phyloP scores from a whole-genome alignment of 2,797 vertebrate species.

The Takifugu rubripes region DNA sequence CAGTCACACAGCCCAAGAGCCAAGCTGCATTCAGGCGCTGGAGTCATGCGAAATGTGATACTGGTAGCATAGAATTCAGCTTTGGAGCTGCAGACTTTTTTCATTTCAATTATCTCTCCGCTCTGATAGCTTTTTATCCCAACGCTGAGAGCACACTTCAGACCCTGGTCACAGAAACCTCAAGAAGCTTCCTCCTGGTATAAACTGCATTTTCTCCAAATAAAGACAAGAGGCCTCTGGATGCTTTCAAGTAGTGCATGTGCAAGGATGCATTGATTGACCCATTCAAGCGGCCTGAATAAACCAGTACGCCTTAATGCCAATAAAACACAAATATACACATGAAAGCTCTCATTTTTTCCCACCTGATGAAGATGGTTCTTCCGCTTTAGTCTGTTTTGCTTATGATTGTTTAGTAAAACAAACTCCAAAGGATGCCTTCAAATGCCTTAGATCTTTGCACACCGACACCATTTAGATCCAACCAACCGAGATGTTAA shows the following conservation, averaged over 20 bases:
- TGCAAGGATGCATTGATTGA: constrained; percentile 70
- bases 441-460: too few species aligned
- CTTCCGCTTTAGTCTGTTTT: too few species aligned
- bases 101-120: constrained; percentile 49
- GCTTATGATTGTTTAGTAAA: too few species aligned
- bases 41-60: constrained; percentile 63
- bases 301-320: constrained; percentile 46
- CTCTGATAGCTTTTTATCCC: constrained; percentile 52
- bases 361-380: too few species aligned
- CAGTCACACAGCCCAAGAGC: constrained; percentile 64
- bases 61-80: constrained; percentile 57
- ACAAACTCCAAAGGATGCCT: too few species aligned
- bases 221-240: constrained; percentile 54
- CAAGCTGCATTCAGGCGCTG: constrained; percentile 54
- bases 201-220: constrained; percentile 57
- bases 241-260: constrained; percentile 58
- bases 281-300: constrained; percentile 54
- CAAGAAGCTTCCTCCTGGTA: constrained; percentile 50
- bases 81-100: constrained; percentile 54
- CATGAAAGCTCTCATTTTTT: neutral
- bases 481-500: too few species aligned
- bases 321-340: constrained; percentile 8
- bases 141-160: constrained; percentile 53
- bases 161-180: constrained; percentile 53
- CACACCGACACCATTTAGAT: too few species aligned